These are phyloP conservation scores for Wasmannia auropunctata DNA, from an alignment of 1,140 invertebrate genomes.

Conservation along the genomic window DNA sequence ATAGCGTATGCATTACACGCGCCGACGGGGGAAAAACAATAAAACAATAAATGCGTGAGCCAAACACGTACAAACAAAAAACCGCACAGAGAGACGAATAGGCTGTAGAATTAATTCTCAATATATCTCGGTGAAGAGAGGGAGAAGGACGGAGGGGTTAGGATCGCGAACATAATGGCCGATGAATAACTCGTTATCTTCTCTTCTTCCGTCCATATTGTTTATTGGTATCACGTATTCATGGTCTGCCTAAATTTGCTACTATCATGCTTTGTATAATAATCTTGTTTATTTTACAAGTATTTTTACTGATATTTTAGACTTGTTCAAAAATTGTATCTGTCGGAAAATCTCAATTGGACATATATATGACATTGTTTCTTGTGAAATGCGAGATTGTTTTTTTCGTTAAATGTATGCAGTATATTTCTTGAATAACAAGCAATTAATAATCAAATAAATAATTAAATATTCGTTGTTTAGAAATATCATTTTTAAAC, in stretches of 20 bases:
- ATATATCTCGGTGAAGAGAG: slow-evolving; percentile 39
- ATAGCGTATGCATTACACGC: slow-evolving; percentile 29
- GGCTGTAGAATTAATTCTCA: slow-evolving; percentile 42
- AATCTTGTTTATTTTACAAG: neutral
- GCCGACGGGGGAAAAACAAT: slow-evolving; percentile 9
- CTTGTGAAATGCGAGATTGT: neutral
- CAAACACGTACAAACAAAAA: slow-evolving; percentile 12
- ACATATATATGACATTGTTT: neutral
- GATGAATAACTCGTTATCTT: slow-evolving; percentile 54
- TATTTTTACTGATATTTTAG: neutral
- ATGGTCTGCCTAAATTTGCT: neutral
- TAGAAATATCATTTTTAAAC: neutral
- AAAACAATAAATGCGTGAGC: slow-evolving; percentile 21
- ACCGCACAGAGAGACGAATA: neutral
- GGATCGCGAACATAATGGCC: slow-evolving; percentile 6
- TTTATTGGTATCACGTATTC: slow-evolving; percentile 13
- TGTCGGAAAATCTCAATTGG: neutral
- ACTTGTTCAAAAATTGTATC: neutral
- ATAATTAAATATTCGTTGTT: neutral
- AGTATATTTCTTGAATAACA: neutral
- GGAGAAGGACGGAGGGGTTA: no score
- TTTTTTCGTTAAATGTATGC: neutral
- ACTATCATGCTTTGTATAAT: neutral
- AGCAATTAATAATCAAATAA: neutral
- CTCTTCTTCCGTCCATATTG: neutral